Evolutionary conservation across 1,140 invertebrate genomes (phyloP).

Genomic region (Papilio dardanus): DNA sequence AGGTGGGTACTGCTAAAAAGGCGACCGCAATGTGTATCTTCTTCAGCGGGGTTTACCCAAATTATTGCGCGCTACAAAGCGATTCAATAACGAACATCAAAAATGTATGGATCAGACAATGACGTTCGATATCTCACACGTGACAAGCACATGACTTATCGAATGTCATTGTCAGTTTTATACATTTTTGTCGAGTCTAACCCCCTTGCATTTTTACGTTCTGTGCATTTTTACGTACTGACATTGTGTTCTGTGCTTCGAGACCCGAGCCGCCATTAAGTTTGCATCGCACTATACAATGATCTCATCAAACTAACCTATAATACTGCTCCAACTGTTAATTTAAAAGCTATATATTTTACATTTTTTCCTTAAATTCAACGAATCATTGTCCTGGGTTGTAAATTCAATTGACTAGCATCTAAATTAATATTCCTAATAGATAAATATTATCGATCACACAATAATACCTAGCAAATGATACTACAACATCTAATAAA

Average conservation of each 20-base stretch:
- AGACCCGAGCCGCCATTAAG: background rate
- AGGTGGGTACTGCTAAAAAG: no score
- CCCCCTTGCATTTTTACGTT: no score
- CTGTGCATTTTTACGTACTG: background rate
- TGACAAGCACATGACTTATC: no score
- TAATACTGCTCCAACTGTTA: slow-evolving; percentile 77
- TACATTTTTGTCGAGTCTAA: no score
- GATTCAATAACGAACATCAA: no score
- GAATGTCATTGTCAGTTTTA: no score
- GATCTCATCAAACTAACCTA: slow-evolving; percentile 77
- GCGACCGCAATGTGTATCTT: no score
- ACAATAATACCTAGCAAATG: slow-evolving; percentile 42
- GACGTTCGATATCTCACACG: no score
- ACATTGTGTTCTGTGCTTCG: background rate
- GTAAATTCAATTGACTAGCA: slow-evolving; percentile 79
- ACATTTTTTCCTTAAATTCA: slow-evolving; percentile 58
- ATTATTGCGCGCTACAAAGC: no score
- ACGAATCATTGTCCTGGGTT: slow-evolving; percentile 58
- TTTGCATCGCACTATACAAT: slow-evolving; percentile 44
- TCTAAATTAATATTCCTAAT: slow-evolving; percentile 60
- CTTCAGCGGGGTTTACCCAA: no score
- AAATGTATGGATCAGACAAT: no score
- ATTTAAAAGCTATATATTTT: slow-evolving; percentile 58
- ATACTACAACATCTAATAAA: slow-evolving; percentile 26
- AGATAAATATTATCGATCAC: slow-evolving; percentile 44